phyloP scores from a whole-genome alignment of 2,113 vertebrate genomes.

The Paramisgurnus dabryanus region DNA sequence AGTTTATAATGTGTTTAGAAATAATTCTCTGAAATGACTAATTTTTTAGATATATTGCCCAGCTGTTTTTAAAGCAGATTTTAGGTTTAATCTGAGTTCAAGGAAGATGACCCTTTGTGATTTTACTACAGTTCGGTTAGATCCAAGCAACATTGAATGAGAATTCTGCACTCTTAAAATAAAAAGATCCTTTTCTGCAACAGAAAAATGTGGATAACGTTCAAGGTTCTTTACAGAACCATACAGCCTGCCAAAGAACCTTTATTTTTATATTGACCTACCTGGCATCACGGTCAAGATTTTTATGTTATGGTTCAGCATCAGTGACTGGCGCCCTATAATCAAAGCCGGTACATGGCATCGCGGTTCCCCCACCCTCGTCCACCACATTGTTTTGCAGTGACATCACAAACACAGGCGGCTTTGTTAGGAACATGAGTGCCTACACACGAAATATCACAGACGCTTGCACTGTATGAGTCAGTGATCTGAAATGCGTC shows the following conservation, averaged over 20 bases:
- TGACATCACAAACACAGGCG: constrained; percentile 36
- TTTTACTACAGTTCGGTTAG: neutral
- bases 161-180: neutral
- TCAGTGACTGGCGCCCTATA: neutral
- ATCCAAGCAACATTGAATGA: neutral
- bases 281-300: neutral
- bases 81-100: neutral
- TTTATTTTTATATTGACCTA: neutral
- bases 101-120: constrained; percentile 8
- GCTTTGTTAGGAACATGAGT: constrained; percentile 30
- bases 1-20: too few relatives aligned
- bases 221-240: too few relatives aligned
- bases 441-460: constrained; percentile 33
- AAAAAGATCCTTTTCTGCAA: too few relatives aligned
- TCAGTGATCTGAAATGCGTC: constrained; percentile 25
- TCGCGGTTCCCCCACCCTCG: constrained; percentile 1
- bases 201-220: too few relatives aligned
- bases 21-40: too few relatives aligned
- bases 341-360: constrained; percentile 3
- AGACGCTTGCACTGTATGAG: constrained; percentile 20
- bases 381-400: constrained; percentile 12
- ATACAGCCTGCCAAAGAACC: too few relatives aligned
- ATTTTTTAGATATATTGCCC: too few relatives aligned
- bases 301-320: neutral
- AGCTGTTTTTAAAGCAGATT: too few relatives aligned